Percentiles rank a stretch among this genome's conserved stretches.
Evolutionary conservation across 92 coral and sea anemone genomes (phyloP).

Genomic region (Actinostola sp.): DNA sequence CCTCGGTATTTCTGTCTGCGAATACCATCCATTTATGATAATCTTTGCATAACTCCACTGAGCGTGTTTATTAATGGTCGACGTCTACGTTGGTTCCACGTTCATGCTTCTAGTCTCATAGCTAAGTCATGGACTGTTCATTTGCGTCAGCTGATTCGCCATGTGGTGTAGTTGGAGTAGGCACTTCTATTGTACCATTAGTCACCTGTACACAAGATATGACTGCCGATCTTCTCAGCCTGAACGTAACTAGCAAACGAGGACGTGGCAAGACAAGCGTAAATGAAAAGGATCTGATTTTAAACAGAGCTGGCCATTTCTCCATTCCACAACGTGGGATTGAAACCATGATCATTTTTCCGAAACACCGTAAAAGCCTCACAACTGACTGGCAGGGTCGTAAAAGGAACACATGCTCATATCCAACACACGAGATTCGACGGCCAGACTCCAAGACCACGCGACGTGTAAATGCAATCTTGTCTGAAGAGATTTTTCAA

Average conservation of each 20-base stretch:
- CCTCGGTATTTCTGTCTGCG: too few species aligned
- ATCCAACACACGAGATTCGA: conserved; percentile 46
- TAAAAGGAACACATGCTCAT: conserved; percentile 25
- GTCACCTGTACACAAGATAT: conserved; percentile 24
- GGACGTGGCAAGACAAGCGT: conserved; percentile 16
- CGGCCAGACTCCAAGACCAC: conserved; percentile 42
- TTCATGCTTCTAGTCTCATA: too few species aligned
- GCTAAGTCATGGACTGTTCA: not conserved
- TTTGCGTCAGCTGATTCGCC: conserved; percentile 7
- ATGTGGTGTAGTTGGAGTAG: not conserved
- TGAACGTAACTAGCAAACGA: conserved; percentile 30
- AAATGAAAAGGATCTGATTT: conserved; percentile 28
- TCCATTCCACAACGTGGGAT: conserved; percentile 5
- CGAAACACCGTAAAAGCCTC: conserved; percentile 29
- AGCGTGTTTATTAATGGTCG: too few species aligned
- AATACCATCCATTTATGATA: too few species aligned
- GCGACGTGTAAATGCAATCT: conserved; percentile 39
- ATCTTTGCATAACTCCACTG: too few species aligned
- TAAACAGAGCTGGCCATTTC: conserved; percentile 39
- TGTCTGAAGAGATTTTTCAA: conserved; percentile 45
- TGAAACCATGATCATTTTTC: conserved; percentile 41
- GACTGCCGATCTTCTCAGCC: conserved; percentile 28
- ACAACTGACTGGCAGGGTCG: conserved; percentile 34
- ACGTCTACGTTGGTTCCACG: too few species aligned
- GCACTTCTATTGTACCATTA: conserved; percentile 14